phyloP scores from a whole-genome alignment of 2,888 invertebrate species.

The Hermodice carunculata region DNA sequence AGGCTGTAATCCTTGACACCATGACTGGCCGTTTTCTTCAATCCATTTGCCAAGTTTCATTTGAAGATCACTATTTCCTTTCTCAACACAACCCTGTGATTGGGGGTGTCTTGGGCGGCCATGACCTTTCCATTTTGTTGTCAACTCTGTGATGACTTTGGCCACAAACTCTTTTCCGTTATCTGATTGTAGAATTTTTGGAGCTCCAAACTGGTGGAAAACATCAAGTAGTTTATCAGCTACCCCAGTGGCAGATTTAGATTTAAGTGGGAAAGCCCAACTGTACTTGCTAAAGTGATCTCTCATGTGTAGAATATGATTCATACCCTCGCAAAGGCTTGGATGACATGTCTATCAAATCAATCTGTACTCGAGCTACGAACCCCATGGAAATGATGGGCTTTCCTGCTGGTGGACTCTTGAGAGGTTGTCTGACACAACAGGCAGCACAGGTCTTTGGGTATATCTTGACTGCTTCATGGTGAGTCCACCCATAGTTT shows the following conservation, averaged over 20 bases:
- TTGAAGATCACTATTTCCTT: neutral
- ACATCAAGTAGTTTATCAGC: neutral
- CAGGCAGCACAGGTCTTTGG: neutral
- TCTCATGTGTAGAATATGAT: neutral
- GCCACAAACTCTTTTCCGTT: neutral
- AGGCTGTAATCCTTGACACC: neutral
- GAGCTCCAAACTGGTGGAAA: neutral
- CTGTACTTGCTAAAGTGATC: neutral
- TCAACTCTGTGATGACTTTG: neutral
- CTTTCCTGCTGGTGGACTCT: neutral
- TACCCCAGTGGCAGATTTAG: neutral
- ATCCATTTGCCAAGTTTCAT: neutral
- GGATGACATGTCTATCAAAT: neutral
- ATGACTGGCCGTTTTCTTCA: neutral
- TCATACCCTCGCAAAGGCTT: neutral
- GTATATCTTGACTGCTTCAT: neutral
- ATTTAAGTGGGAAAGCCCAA: neutral
- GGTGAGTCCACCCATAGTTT: neutral
- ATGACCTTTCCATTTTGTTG: neutral
- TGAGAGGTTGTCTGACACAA: neutral
- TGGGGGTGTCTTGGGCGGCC: neutral
- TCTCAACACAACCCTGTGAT: neutral
- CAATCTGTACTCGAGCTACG: neutral
- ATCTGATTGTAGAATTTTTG: constrained; percentile 7
- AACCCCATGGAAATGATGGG: neutral